Conservation (phyloP, 23 tunicate genomes). For the Trididemnum miniatum region DNA sequence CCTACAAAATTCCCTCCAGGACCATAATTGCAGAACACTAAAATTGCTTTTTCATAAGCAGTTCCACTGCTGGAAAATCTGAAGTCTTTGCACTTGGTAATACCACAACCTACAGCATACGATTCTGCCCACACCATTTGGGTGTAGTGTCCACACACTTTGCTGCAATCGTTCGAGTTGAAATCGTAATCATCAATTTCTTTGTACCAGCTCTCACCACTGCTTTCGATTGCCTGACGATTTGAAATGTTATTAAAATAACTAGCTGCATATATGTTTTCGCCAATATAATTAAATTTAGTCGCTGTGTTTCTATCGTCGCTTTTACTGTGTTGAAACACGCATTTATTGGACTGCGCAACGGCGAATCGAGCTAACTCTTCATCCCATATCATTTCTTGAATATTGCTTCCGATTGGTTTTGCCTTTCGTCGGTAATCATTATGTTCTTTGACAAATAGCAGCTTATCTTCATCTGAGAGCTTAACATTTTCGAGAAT, state of each 20-base stretch:
- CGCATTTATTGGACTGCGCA: not conserved
- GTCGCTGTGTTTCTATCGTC: not conserved
- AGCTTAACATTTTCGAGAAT: too few relatives aligned
- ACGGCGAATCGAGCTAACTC: not conserved
- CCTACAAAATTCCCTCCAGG: slow-evolving; percentile 1
- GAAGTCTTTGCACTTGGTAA: not conserved
- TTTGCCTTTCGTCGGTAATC: not conserved
- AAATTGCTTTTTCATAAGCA: not conserved
- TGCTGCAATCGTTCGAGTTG: not conserved
- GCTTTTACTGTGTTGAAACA: not conserved
- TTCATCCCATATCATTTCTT: slow-evolving; percentile 3
- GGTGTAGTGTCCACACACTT: slow-evolving; percentile 23
- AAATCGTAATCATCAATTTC: not conserved
- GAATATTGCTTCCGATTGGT: slow-evolving; percentile 6
- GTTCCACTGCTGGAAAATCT: not conserved
- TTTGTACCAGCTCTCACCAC: not conserved
- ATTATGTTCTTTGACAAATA: not conserved
- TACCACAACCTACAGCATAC: slow-evolving; percentile 23
- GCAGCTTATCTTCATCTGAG: not conserved
- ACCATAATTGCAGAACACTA: not conserved
- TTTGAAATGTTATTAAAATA: not conserved
- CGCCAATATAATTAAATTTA: not conserved
- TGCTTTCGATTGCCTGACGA: not conserved
- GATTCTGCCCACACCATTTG: slow-evolving; percentile 20
- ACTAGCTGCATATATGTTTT: not conserved